These are phyloP conservation scores for Macroramphosus scolopax DNA, from an alignment of 2,797 vertebrate species.

Conservation along the genomic window DNA sequence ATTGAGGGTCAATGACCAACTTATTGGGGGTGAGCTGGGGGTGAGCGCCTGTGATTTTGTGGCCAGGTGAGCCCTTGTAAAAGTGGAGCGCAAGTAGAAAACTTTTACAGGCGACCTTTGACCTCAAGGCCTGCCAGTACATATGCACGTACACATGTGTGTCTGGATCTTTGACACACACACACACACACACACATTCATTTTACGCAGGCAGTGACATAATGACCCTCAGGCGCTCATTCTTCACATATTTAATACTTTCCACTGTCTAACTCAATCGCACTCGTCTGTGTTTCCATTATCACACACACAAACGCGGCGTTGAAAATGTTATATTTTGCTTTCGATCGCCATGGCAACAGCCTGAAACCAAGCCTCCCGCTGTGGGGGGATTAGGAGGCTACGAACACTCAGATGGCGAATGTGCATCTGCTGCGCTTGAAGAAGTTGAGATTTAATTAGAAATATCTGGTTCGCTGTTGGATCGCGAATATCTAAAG, in stretches of 20 bases:
- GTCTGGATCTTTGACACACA: constrained; percentile 8
- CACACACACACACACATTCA: constrained; percentile 4
- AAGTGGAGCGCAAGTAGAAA: constrained; percentile 27
- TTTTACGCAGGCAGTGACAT: constrained; percentile 18
- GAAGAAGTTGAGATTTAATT: constrained; percentile 61
- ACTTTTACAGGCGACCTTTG: constrained; percentile 47
- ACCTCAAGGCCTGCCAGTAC: constrained; percentile 44
- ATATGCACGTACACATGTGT: constrained; percentile 39
- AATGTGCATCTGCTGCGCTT: constrained; percentile 34
- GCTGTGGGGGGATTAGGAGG: constrained; percentile 29
- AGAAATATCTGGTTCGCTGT: constrained; percentile 51
- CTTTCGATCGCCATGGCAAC: constrained; percentile 29
- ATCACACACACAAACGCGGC: constrained; percentile 24
- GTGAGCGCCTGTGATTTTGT: constrained; percentile 30
- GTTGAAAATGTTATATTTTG: constrained; percentile 26
- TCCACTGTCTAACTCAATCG: constrained; percentile 46
- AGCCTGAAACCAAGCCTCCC: constrained; percentile 28
- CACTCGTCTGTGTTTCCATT: constrained; percentile 19
- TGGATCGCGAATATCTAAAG: constrained; percentile 41
- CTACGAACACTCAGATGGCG: constrained; percentile 41
- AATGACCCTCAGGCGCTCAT: constrained; percentile 49
- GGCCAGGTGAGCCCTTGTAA: constrained; percentile 40
- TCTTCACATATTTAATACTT: constrained; percentile 60
- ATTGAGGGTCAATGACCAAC: constrained; percentile 6
- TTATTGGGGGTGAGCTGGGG: constrained; percentile 26